Conservation (phyloP, 1,140 invertebrate genomes). For the Pemphigus obesinymphae region DNA sequence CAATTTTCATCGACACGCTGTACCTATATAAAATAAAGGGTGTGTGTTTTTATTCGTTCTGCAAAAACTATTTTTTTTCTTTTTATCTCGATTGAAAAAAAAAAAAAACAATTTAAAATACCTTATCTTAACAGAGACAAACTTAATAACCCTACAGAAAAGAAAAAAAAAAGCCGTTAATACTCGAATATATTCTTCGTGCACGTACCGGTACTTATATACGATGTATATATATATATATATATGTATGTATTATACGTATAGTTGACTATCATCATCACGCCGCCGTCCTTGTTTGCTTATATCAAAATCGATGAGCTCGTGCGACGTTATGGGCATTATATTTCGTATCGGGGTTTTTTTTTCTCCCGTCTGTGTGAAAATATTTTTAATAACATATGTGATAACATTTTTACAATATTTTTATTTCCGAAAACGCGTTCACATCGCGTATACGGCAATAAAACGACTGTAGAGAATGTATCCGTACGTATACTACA, state of each 20-base stretch:
- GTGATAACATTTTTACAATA: background rate
- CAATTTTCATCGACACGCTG: too few relatives aligned
- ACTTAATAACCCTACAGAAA: background rate
- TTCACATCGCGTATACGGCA: background rate
- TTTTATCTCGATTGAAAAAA: background rate
- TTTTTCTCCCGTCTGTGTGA: background rate
- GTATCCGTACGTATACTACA: background rate
- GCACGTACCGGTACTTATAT: slow-evolving; percentile 9
- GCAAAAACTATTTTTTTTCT: background rate
- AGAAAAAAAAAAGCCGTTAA: background rate
- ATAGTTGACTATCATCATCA: background rate
- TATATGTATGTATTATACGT: too few relatives aligned
- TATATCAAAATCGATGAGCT: background rate
- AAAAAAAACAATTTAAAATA: background rate
- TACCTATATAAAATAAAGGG: too few relatives aligned
- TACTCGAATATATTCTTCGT: background rate
- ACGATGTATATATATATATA: too few relatives aligned
- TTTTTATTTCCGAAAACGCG: background rate
- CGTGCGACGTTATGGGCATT: too few relatives aligned
- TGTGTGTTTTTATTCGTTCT: background rate
- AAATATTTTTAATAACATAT: background rate
- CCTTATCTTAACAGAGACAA: background rate
- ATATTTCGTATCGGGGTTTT: background rate
- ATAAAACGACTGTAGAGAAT: background rate
- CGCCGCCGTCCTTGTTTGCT: background rate